Base-by-base conservation (phyloP, 2,113 vertebrate species). In the Planiliza haematocheilus region DNA sequence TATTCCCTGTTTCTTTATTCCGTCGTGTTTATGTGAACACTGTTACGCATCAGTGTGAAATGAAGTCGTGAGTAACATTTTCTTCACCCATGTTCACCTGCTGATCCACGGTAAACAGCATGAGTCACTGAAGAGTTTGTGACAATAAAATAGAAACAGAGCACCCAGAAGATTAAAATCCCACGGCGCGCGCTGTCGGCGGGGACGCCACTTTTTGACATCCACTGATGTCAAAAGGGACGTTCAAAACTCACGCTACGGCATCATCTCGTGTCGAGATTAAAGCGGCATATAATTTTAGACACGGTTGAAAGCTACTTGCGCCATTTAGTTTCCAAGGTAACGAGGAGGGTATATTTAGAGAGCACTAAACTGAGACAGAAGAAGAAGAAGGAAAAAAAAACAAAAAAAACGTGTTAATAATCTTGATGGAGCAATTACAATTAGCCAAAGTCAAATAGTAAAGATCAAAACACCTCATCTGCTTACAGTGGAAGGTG, bases 311-410 rank as follows among this genome's bases (percentile, higher is more conserved):
- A 88, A 88, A 86, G 89, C 89, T 89, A 87, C 87, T 89, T 90
- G 83, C 65, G 36, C 86, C 84, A 79, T 93, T 91, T 93, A 86
- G 92, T 94, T 94, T 93, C 93, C 93, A 92, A 89, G 90, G 90
- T 91, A 94, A 94, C 90, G 42, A 79, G 74, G 59, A 59, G 88
- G 83, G 86, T 91, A 92, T 91, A 93, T 91, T 92, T 92, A 93
- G 87, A 92, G 82, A 55, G 74, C 63, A 82, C 64, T 87, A 89
- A 90, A 89, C 52, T 88, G 81, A 88, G 79, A 75, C 67, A 51
- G 76, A 82, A 75, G 73, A 52, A 30, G 24, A 30, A 30, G 24
- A 30, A 30, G 24, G 55, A 76, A 78, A 86, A 79, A 68, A 84
- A 68, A 76, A 70, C 55, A 17, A 69, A 81, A 83, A 88, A 83